Percentiles rank a stretch among this genome's conserved stretches.
Evolutionary conservation across 2,797 vertebrate genomes (phyloP).

Genomic region (Adrianichthys oophorus): DNA sequence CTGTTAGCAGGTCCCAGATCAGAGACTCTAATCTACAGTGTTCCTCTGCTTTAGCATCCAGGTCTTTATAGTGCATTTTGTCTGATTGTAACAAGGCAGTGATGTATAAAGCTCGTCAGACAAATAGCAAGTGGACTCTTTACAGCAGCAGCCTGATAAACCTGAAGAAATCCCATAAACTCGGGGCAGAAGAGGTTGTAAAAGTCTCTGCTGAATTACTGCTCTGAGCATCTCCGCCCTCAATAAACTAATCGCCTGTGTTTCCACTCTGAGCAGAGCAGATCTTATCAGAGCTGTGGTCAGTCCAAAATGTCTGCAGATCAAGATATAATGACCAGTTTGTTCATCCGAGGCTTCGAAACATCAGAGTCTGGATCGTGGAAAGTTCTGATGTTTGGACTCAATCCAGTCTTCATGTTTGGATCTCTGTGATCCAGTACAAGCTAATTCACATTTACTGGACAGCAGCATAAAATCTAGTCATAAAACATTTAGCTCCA

Average conservation of each 20-base stretch:
- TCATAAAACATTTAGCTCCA: too few species aligned
- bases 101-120: constrained; percentile 43
- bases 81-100: constrained; percentile 45
- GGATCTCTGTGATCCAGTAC: too few species aligned
- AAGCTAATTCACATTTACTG: too few species aligned
- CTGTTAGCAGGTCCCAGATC: constrained; percentile 8
- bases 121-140: constrained; percentile 39
- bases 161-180: constrained; percentile 59
- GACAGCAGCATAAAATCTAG: too few species aligned
- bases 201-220: constrained; percentile 46
- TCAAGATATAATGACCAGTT: constrained; percentile 12
- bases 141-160: constrained; percentile 39
- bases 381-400: too few species aligned
- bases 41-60: constrained; percentile 7
- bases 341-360: constrained; percentile 15
- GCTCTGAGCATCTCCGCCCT: constrained; percentile 25
- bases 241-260: constrained; percentile 46
- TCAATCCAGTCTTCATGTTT: too few species aligned
- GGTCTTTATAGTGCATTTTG: constrained; percentile 39
- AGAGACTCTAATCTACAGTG: constrained; percentile 2
- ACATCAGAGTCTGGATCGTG: too few species aligned
- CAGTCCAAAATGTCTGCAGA: constrained; percentile 22
- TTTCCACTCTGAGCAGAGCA: constrained; percentile 20
- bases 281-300: constrained; percentile 21
- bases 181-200: constrained; percentile 41